phyloP scores from a whole-genome alignment of 2,888 invertebrate genomes.

The Oeneis ivallda region DNA sequence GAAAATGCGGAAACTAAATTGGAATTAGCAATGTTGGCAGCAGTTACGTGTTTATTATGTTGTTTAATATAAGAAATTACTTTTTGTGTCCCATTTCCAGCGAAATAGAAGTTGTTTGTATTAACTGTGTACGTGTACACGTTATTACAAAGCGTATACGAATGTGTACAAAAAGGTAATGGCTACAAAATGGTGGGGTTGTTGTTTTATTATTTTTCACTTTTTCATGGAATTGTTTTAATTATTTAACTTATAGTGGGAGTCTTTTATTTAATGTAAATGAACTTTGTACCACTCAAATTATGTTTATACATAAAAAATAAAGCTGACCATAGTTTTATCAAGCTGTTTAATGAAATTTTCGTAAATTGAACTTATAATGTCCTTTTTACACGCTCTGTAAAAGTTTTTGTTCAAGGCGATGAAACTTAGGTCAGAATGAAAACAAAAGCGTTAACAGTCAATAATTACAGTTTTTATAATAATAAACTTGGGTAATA shows the following conservation, averaged over 20 bases:
- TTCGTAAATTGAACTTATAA: too few species aligned
- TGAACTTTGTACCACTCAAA: too few species aligned
- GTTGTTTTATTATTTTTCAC: not conserved
- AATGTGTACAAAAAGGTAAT: not conserved
- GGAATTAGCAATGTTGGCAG: constrained; percentile 47
- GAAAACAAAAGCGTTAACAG: too few species aligned
- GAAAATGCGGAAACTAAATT: constrained; percentile 62
- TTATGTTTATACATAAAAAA: too few species aligned
- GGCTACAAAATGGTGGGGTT: not conserved
- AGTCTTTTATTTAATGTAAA: not conserved
- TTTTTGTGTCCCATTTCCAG: constrained; percentile 19
- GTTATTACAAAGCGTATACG: not conserved
- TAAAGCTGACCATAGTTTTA: too few species aligned
- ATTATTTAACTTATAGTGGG: not conserved
- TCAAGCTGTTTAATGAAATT: too few species aligned
- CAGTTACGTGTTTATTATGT: constrained; percentile 21
- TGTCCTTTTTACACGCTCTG: too few species aligned
- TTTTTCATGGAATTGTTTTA: not conserved
- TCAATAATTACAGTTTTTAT: too few species aligned
- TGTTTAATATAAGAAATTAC: constrained; percentile 20
- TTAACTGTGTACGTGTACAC: constrained; percentile 27
- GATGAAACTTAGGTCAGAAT: not conserved
- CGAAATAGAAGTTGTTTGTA: constrained; percentile 16
- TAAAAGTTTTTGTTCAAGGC: too few species aligned
- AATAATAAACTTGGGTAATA: too few species aligned